A percentile compares a stretch with the other conserved stretches of the same genome.
Conservation (phyloP, 2,797 vertebrate species). For the Buceros bicornis region DNA sequence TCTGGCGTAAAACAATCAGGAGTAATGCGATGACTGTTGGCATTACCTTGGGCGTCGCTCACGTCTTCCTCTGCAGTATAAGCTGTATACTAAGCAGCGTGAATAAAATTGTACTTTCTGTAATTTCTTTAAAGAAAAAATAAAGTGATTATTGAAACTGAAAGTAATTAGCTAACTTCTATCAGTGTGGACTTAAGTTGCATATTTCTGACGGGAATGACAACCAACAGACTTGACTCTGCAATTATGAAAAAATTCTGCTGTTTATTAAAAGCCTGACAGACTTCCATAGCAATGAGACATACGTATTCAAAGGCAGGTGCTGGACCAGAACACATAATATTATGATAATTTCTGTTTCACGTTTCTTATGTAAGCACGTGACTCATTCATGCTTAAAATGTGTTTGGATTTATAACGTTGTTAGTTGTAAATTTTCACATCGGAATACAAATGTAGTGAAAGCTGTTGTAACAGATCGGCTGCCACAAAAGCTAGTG, state of each 20-base stretch:
- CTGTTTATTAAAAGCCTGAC: background rate
- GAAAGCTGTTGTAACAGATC: background rate
- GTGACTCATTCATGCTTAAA: background rate
- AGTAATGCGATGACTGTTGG: background rate
- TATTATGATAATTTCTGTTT: background rate
- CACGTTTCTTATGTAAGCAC: background rate
- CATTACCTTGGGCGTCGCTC: background rate
- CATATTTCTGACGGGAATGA: conserved; percentile 33
- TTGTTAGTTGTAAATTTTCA: background rate
- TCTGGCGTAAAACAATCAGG: background rate
- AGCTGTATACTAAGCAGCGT: background rate
- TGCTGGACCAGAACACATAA: background rate
- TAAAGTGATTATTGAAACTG: background rate
- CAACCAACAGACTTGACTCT: conserved; percentile 54
- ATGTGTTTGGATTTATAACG: background rate
- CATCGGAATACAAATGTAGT: background rate
- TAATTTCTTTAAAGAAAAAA: background rate
- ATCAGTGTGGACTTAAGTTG: background rate
- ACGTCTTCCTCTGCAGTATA: background rate
- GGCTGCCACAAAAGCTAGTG: background rate
- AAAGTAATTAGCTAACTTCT: background rate
- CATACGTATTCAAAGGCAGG: background rate
- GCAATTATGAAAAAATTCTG: background rate
- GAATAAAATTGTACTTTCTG: background rate
- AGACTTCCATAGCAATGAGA: background rate